Conservation (phyloP, 2,888 invertebrate genomes). For the Perithous albicinctus region DNA sequence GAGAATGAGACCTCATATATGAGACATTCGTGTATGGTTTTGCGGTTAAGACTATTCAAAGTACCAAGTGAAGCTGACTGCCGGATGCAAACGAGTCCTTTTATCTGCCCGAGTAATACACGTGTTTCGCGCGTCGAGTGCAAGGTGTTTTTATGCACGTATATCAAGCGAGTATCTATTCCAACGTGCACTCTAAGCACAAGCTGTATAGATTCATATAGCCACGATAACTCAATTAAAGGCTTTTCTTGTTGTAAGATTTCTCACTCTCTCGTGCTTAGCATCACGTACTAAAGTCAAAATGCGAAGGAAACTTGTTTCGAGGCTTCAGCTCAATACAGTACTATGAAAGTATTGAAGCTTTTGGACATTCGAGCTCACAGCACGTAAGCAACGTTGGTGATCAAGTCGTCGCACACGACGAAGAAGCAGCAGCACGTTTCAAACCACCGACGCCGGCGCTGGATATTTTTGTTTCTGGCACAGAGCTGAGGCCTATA, state of each 20-base stretch:
- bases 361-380: conserved; percentile 35
- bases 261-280: conserved; percentile 37
- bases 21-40: conserved; percentile 70
- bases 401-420: no score
- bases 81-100: conserved; percentile 62
- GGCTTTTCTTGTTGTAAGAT: conserved; percentile 66
- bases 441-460: conserved; percentile 54
- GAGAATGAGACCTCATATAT: no score
- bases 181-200: conserved; percentile 30
- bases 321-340: neutral
- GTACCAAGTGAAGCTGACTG: conserved; percentile 35
- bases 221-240: conserved; percentile 60
- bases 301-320: conserved; percentile 17
- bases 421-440: no score
- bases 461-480: conserved; percentile 81
- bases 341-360: no score
- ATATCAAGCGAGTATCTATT: conserved; percentile 22
- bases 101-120: conserved; percentile 48
- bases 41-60: conserved; percentile 75
- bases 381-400: neutral
- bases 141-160: conserved; percentile 34
- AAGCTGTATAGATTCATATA: conserved; percentile 37
- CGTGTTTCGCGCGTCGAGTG: conserved; percentile 50
- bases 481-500: conserved; percentile 82
- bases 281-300: conserved; percentile 23